Conservation (phyloP, 1,140 invertebrate genomes). For the Euura lappo region DNA sequence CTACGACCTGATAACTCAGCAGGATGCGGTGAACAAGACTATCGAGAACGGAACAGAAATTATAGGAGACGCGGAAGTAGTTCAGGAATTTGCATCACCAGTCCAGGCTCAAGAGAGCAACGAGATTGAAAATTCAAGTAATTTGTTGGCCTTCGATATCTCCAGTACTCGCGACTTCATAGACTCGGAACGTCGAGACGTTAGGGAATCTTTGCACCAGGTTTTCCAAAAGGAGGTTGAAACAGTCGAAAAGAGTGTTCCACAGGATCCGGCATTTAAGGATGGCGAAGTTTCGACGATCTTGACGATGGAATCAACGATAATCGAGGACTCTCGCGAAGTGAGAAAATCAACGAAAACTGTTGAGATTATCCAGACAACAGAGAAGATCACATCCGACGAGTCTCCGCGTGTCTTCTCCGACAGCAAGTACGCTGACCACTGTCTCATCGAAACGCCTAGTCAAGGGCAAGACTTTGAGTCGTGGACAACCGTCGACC, state of each 20-base stretch:
- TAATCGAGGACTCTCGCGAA: background rate
- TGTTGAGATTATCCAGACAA: background rate
- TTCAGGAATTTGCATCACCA: too few relatives aligned
- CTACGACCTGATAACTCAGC: background rate
- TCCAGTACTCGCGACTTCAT: background rate
- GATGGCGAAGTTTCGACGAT: background rate
- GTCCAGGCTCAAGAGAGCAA: too few relatives aligned
- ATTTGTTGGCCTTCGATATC: background rate
- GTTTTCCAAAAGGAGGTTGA: slow-evolving; percentile 34
- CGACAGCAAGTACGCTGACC: slow-evolving; percentile 3
- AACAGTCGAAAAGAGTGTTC: slow-evolving; percentile 35
- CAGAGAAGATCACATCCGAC: background rate
- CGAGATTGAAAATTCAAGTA: background rate
- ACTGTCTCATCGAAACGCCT: background rate
- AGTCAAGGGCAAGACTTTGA: slow-evolving; percentile 28
- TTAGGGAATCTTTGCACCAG: background rate
- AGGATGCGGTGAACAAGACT: background rate
- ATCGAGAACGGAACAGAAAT: background rate
- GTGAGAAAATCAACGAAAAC: background rate
- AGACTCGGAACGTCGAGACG: too few relatives aligned
- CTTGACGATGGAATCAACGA: background rate
- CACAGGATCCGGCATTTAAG: slow-evolving; percentile 1
- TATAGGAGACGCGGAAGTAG: background rate
- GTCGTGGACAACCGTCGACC: slow-evolving; percentile 40
- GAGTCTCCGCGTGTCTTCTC: background rate